Evolutionary conservation across 2,888 invertebrate species (phyloP), one percentile per base, ranked within the genome.

Genomic region (Theristus sp.): DNA sequence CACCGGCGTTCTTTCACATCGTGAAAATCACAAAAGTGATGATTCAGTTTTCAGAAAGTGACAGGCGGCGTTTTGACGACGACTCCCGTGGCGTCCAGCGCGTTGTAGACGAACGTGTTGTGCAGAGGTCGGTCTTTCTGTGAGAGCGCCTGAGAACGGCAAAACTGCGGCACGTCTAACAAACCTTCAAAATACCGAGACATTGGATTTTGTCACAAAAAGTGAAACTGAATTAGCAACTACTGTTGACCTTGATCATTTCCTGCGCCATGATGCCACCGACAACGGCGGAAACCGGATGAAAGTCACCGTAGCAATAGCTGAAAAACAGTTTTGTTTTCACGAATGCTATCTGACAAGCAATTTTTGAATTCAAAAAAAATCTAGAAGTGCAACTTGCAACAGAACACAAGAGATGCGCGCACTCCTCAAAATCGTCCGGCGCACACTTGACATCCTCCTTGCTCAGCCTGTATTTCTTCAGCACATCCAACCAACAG

Each of bases 221-320:
- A 38, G 17, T 17, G 10, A 38, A 38, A 6, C 38, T 13, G 6
- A 38, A 38, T 38, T 6, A 2, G 54, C 54, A 24, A 2, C 38
- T 27, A 54, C 60, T 58, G n/a, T n/a, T n/a, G 65, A 77, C 78
- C 78, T 93, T 94, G 63, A 96, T 90, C 13, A 93, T 84, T 77
- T 96, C 94, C 72, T 96, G 94, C 0, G 86, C 86, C 63, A 94
- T 81, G 22, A 93, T 84, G 24, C 94, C 96, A 0, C 96, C 96
- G 0, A 93, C 82, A 54, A 94, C 84, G 1, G 94, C 91, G 68
- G 88, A 88, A 2, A 86, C 84, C 46, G 94, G 89, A 60, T 86
- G 84, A 17, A 88, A 80, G 72, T 85, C 84, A 0, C 84, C 84
- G 74, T 85, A 87, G 0, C 87, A 65, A 28, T 64, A 59, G 24